These are phyloP conservation scores for Enteromius viviparus DNA, from an alignment of 2,797 vertebrate species.

Conservation along the genomic window DNA sequence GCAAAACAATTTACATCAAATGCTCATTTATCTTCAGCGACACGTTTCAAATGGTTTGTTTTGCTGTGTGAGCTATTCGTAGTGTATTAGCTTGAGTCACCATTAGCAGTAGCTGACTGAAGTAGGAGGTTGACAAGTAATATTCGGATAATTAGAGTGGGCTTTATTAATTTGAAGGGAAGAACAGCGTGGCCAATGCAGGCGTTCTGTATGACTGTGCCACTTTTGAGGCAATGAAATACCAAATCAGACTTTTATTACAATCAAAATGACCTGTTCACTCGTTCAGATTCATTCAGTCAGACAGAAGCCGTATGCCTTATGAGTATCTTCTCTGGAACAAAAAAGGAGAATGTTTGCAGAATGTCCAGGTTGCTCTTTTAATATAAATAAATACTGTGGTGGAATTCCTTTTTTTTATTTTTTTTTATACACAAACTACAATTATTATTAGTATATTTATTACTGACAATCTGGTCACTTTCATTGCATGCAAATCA, in stretches of 20 bases:
- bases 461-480: not conserved
- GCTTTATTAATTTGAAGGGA: slow-evolving; percentile 21
- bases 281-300: not conserved
- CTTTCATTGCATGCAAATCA: not conserved
- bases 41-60: slow-evolving; percentile 30
- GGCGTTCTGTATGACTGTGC: not conserved
- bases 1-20: slow-evolving; percentile 32
- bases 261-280: not conserved
- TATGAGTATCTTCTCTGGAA: not conserved
- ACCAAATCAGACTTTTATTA: not conserved
- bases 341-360: not conserved
- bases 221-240: not conserved
- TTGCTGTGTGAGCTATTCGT: not conserved
- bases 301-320: not conserved
- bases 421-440: not conserved
- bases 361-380: not conserved
- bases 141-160: slow-evolving; percentile 32
- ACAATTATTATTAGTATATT: not conserved
- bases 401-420: not conserved
- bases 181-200: not conserved
- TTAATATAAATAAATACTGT: not conserved
- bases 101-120: slow-evolving; percentile 30
- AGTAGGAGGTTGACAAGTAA: slow-evolving; percentile 22
- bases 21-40: slow-evolving; percentile 22
- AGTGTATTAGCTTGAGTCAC: slow-evolving; percentile 21